Evolutionary conservation across 2,797 vertebrate genomes (phyloP), one percentile per base, ranked within the genome.

Genomic region (Melanotaenia nigrans): DNA sequence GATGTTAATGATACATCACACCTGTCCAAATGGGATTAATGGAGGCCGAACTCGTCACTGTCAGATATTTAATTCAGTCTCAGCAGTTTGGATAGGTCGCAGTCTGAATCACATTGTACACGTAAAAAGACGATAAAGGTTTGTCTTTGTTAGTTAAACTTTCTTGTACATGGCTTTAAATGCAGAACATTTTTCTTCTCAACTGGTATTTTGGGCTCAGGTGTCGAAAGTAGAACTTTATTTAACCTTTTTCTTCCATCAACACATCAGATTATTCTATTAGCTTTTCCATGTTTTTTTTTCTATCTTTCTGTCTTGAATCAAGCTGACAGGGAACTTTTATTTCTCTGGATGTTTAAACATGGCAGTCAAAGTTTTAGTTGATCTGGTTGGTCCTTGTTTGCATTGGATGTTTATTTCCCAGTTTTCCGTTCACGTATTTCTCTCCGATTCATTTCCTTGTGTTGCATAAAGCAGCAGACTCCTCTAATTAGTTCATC

Each of bases 401-500:
- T 38, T 38, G 10, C 35, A 36, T 11, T 11, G 8, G 10, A 11
- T 36, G 2, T 36, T 11, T 36, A 36, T 36, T 36, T 36, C 32
- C 32, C 35, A 8, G 35, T 36, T 36, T 9, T 9, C 11, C 12
- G 8, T 38, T 38, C 36, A 38, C 11, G 12, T 38, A 38, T 38
- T 38, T 14, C 12, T 13, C 36, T 12, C 36, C 3, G 12, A 13
- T 10, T 36, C 7, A 38, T 12, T 13, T 38, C 8, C 35, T 38
- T 12, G 12, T 38, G 3, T 55, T 30, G 28, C 24, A n/a, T 12
- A 24, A 56, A 71, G 36, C 71, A 42, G 18, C 28, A 0, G 22
- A 33, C 66, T 69, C 40, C 33, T 78, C 67, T 79, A 78, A 80
- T 83, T 75, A 71, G 42, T 68, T 84, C 28, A 24, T 36, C 57